These are phyloP conservation scores for Struthidea cinerea DNA, from an alignment of 2,113 vertebrate species.

Conservation along the genomic window DNA sequence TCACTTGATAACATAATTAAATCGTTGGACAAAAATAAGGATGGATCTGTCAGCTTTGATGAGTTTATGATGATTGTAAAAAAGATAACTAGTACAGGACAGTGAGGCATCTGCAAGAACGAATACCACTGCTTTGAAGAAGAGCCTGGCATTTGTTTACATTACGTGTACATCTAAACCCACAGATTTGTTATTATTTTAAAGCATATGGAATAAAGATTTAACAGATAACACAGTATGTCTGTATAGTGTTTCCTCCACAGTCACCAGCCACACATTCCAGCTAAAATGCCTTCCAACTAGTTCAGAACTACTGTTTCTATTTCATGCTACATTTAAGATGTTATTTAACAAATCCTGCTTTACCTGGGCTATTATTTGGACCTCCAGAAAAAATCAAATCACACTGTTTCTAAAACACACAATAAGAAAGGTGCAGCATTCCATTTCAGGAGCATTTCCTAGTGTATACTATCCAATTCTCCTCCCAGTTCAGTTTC, in stretches of 20 bases:
- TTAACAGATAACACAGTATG: background rate
- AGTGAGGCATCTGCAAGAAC: conserved; percentile 14
- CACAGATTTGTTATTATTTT: background rate
- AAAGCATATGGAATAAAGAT: conserved; percentile 37
- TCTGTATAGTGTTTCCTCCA: background rate
- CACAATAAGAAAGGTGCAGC: background rate
- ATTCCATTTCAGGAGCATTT: background rate
- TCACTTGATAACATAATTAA: conserved; percentile 55
- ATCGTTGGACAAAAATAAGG: conserved; percentile 47
- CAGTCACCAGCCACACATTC: background rate
- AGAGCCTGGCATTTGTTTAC: background rate
- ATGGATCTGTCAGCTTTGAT: conserved; percentile 56
- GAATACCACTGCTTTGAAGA: background rate
- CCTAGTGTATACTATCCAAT: background rate
- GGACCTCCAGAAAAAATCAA: background rate
- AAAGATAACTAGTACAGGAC: background rate
- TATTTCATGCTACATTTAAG: background rate
- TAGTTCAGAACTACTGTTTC: background rate
- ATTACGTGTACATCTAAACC: background rate
- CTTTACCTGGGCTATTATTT: background rate
- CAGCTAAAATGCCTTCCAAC: background rate
- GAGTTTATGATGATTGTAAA: conserved; percentile 45
- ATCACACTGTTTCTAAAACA: background rate
- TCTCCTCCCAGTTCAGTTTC: background rate
- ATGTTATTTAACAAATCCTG: background rate